Evolutionary conservation across 2,113 vertebrate genomes (phyloP).

Genomic region (Oreochromis aureus): DNA sequence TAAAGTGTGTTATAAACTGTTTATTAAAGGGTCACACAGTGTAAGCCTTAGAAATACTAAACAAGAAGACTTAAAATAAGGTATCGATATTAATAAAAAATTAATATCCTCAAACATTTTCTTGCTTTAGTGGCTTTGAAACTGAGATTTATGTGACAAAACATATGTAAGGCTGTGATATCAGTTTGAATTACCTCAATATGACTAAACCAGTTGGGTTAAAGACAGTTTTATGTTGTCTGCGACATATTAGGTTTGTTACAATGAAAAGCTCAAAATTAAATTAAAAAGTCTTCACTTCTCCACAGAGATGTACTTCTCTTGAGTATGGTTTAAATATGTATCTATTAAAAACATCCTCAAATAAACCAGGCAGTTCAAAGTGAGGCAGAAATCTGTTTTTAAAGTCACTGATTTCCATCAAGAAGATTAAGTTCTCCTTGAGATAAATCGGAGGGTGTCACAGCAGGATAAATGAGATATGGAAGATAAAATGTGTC

Average conservation of each 20-base stretch:
- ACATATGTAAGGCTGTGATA: not conserved
- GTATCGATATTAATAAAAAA: not conserved
- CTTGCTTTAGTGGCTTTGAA: not conserved
- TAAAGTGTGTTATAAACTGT: not conserved
- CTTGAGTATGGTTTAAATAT: not conserved
- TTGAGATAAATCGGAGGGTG: not conserved
- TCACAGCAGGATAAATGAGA: not conserved
- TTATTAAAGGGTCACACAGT: not conserved
- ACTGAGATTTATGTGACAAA: not conserved
- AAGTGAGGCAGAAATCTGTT: not conserved
- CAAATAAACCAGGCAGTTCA: not conserved
- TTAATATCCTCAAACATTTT: not conserved
- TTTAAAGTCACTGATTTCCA: not conserved
- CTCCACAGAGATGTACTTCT: not conserved
- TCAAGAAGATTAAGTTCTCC: not conserved
- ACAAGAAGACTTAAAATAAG: not conserved
- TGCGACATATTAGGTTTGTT: accelerated
- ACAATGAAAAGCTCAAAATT: not conserved
- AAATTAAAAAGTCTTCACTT: accelerated
- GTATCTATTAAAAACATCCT: not conserved
- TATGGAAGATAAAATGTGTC: not conserved
- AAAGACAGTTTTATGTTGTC: not conserved
- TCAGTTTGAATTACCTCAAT: not conserved
- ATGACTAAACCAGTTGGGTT: not conserved
- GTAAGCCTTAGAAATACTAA: not conserved